phyloP scores from a whole-genome alignment of 1,140 invertebrate species.

The Delia radicum region DNA sequence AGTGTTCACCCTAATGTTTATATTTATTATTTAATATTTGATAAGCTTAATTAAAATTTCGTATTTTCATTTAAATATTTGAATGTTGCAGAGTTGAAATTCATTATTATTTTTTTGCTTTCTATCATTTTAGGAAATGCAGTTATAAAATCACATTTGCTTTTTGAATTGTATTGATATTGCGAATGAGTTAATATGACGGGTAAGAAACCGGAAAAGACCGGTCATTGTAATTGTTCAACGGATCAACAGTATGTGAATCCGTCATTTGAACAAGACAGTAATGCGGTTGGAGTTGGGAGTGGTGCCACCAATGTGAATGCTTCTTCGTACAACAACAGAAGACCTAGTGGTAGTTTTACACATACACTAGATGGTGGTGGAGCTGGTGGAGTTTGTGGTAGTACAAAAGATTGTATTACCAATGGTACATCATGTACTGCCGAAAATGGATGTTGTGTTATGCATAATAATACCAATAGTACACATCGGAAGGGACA shows the following conservation, averaged over 20 bases:
- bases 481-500: slow-evolving; percentile 52
- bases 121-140: not conserved
- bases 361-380: not conserved
- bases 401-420: not conserved
- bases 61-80: not conserved
- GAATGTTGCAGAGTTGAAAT: too few relatives aligned
- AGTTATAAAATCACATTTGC: too few relatives aligned
- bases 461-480: not conserved
- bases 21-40: not conserved
- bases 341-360: not conserved
- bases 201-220: slow-evolving; percentile 22
- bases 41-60: not conserved
- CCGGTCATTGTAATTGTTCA: slow-evolving; percentile 22
- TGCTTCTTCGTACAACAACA: not conserved
- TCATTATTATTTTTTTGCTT: not conserved
- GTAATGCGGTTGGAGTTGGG: not conserved
- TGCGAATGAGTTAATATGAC: slow-evolving; percentile 18
- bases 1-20: not conserved
- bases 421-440: too few relatives aligned
- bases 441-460: not conserved
- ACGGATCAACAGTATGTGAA: slow-evolving; percentile 43
- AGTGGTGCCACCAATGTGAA: not conserved
- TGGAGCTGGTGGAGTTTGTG: not conserved
- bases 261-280: slow-evolving; percentile 49
- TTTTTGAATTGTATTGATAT: not conserved